These are phyloP conservation scores for Urocolius indicus DNA, from an alignment of 2,113 vertebrate species.

Conservation along the genomic window DNA sequence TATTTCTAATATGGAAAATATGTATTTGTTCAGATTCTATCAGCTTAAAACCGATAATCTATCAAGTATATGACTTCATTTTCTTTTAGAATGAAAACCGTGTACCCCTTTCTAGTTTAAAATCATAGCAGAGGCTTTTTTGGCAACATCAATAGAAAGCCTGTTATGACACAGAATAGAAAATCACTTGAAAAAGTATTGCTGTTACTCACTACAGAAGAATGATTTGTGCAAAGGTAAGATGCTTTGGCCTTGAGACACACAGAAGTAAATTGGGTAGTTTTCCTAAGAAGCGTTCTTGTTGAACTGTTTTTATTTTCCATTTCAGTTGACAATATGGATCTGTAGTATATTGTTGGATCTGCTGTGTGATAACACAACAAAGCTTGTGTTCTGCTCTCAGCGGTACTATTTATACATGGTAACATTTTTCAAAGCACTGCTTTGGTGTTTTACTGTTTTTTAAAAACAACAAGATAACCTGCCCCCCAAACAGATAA, in stretches of 20 bases:
- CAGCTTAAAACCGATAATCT: neutral
- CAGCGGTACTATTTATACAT: conserved; percentile 49
- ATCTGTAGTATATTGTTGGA: conserved; percentile 66
- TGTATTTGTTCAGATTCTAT: neutral
- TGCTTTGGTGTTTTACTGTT: neutral
- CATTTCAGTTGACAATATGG: conserved; percentile 66
- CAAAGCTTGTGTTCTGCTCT: conserved; percentile 61
- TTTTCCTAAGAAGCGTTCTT: conserved; percentile 65
- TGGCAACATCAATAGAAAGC: conserved; percentile 21
- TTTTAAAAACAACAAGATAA: neutral
- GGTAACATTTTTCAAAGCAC: conserved; percentile 53
- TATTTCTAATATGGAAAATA: neutral
- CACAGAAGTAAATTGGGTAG: conserved; percentile 62
- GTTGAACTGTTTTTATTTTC: conserved; percentile 66
- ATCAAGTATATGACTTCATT: neutral
- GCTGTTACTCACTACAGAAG: conserved; percentile 59
- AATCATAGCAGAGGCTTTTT: neutral
- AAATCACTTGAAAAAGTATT: conserved; percentile 54
- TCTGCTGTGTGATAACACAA: conserved; percentile 62
- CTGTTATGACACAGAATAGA: conserved; percentile 55
- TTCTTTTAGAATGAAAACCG: neutral
- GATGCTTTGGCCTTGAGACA: conserved; percentile 68
- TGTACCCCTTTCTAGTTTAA: conserved; percentile 8
- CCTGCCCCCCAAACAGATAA: neutral
- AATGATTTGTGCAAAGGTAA: conserved; percentile 64